A percentile compares a stretch with the other conserved stretches of the same genome.
These are phyloP conservation scores for Neodiprion fabricii DNA, from an alignment of 1,140 invertebrate genomes.

Conservation along the genomic window DNA sequence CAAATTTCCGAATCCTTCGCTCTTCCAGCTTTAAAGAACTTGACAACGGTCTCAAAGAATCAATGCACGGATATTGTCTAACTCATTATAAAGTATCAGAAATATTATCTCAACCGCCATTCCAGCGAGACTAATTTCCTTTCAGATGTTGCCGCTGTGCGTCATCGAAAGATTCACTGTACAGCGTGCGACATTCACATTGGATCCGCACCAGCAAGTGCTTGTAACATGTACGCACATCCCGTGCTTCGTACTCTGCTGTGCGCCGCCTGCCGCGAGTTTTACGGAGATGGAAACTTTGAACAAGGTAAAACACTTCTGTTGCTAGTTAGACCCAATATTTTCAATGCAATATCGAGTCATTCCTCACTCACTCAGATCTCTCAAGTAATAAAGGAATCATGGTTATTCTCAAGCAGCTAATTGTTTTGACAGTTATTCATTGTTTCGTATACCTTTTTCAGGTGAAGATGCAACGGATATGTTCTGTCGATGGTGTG, in stretches of 20 bases:
- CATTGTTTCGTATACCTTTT: constrained; percentile 13
- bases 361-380: neutral
- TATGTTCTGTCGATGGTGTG: constrained; percentile 91
- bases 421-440: neutral
- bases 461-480: constrained; percentile 86
- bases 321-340: no score
- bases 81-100: no score
- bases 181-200: constrained; percentile 76
- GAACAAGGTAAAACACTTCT: constrained; percentile 47
- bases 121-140: no score
- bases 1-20: neutral
- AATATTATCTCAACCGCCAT: no score
- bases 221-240: constrained; percentile 72
- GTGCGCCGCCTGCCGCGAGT: constrained; percentile 80
- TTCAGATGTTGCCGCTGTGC: constrained; percentile 57
- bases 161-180: constrained; percentile 70
- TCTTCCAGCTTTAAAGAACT: neutral
- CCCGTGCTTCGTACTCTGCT: constrained; percentile 79
- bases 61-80: no score
- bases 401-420: constrained; percentile 3
- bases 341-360: no score
- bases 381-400: neutral
- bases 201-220: constrained; percentile 69
- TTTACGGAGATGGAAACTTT: constrained; percentile 69
- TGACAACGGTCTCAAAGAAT: no score